phyloP scores from a whole-genome alignment of 2,113 vertebrate genomes.

The Centropus unirufus region DNA sequence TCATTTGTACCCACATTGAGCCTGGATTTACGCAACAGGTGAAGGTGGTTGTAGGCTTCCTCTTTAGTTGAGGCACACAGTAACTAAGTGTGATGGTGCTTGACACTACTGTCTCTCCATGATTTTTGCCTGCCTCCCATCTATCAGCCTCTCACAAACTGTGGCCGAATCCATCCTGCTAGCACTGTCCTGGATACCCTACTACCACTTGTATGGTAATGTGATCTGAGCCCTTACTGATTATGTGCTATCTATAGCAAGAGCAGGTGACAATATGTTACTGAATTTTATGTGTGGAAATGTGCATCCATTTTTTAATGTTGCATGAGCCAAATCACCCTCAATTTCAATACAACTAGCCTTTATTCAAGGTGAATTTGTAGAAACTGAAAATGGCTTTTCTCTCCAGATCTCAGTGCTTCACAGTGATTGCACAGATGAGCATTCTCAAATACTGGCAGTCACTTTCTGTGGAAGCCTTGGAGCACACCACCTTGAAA shows the following conservation, averaged over 20 bases:
- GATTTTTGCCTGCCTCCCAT: background rate
- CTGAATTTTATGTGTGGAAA: background rate
- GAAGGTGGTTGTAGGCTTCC: background rate
- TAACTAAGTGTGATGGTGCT: background rate
- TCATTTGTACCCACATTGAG: background rate
- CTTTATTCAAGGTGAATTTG: background rate
- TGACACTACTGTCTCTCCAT: background rate
- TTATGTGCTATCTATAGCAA: background rate
- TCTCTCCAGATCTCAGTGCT: background rate
- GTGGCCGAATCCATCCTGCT: background rate
- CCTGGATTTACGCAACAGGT: background rate
- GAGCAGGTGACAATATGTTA: background rate
- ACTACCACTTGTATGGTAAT: fast-evolving
- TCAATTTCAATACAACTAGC: background rate
- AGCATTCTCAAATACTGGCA: background rate
- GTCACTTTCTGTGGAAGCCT: background rate
- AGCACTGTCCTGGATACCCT: background rate
- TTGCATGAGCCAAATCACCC: background rate
- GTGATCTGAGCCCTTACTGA: background rate
- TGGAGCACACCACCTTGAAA: background rate
- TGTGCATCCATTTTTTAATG: background rate
- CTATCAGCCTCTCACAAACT: background rate
- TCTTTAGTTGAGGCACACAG: background rate
- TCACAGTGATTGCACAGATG: background rate
- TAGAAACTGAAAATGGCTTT: background rate